These are phyloP conservation scores for Neoarius graeffei DNA, from an alignment of 2,113 vertebrate species.

Conservation along the genomic window DNA sequence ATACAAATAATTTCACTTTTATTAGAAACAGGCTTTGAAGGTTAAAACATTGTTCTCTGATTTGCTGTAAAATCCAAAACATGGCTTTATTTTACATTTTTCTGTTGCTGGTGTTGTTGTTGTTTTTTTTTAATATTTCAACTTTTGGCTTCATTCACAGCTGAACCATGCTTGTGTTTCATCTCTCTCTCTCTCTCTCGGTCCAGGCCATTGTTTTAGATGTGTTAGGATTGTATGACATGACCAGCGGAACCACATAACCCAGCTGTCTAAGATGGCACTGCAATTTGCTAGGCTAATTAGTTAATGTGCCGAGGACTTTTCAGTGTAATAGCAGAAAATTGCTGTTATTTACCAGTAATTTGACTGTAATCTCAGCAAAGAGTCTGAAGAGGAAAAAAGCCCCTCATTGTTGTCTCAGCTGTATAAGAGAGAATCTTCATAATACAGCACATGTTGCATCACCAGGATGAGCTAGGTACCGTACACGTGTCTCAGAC, in stretches of 20 bases:
- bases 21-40: neutral
- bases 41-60: neutral
- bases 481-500: slow-evolving; percentile 8
- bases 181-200: neutral
- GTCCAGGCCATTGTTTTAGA: neutral
- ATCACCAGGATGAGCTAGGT: neutral
- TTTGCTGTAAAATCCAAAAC: neutral
- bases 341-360: slow-evolving; percentile 53
- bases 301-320: slow-evolving; percentile 46
- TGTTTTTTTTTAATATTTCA: neutral
- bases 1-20: neutral
- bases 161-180: neutral
- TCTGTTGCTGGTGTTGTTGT: neutral
- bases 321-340: slow-evolving; percentile 54
- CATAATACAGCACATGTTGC: slow-evolving; percentile 1
- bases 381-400: slow-evolving; percentile 23
- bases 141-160: neutral
- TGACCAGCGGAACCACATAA: neutral
- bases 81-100: neutral
- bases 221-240: neutral
- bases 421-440: slow-evolving; percentile 11
- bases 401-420: slow-evolving; percentile 24
- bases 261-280: slow-evolving; percentile 13
- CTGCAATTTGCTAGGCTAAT: slow-evolving; percentile 40
- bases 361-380: slow-evolving; percentile 52